Evolutionary conservation across 2,888 invertebrate genomes (phyloP).

Genomic region (Troglohyphantes excavatus): DNA sequence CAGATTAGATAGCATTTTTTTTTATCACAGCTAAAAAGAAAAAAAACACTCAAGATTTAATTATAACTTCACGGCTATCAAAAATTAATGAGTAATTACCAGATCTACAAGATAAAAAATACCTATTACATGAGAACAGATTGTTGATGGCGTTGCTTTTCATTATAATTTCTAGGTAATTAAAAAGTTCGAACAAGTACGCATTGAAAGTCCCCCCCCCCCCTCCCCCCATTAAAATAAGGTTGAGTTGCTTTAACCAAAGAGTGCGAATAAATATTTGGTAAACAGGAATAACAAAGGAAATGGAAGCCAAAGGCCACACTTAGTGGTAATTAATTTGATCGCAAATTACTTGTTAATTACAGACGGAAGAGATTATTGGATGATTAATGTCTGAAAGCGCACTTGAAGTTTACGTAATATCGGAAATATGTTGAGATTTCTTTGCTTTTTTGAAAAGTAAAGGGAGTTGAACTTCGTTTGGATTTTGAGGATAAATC

Average conservation of each 20-base stretch:
- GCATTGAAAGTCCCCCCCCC: too few relatives aligned
- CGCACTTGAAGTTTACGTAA: constrained; percentile 10
- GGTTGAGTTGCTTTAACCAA: background rate
- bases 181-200: background rate
- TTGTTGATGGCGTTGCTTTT: background rate
- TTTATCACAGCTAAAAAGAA: constrained; percentile 7
- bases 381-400: constrained; percentile 11
- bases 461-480: too few relatives aligned
- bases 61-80: constrained; percentile 42
- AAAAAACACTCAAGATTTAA: constrained; percentile 50
- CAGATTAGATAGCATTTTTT: constrained; percentile 12
- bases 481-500: too few relatives aligned
- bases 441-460: too few relatives aligned
- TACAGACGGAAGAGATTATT: constrained; percentile 8
- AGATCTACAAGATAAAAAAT: background rate
- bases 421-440: constrained; percentile 10
- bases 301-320: constrained; percentile 30
- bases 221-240: too few relatives aligned
- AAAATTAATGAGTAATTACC: constrained; percentile 49
- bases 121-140: too few relatives aligned
- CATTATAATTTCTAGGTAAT: background rate
- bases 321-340: constrained; percentile 48
- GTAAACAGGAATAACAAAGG: constrained; percentile 2
- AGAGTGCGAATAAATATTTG: background rate
- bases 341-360: constrained; percentile 33